phyloP scores from a whole-genome alignment of 2,113 vertebrate species.

The Pipa parva region DNA sequence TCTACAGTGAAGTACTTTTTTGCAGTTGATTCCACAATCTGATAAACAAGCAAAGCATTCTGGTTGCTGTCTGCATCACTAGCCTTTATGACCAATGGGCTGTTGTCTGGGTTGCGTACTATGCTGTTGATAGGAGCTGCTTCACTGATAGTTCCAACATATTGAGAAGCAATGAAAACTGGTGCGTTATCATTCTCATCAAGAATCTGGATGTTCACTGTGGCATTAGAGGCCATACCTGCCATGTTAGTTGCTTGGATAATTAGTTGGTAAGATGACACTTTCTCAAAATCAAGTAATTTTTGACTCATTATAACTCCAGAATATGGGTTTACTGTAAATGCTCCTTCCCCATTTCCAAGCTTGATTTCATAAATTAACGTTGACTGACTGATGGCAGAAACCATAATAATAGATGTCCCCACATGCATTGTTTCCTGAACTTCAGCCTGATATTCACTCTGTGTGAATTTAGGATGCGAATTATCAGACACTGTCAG shows the following conservation, averaged over 20 bases:
- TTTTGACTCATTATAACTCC: constrained; percentile 85
- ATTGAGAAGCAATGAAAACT: constrained; percentile 81
- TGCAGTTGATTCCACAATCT: constrained; percentile 90
- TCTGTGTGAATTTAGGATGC: constrained; percentile 83
- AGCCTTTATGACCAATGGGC: constrained; percentile 84
- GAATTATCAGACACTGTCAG: constrained; percentile 90
- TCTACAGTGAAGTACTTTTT: constrained; percentile 91
- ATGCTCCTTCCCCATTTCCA: constrained; percentile 73
- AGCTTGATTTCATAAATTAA: constrained; percentile 85
- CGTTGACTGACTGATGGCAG: constrained; percentile 86
- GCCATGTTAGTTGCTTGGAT: constrained; percentile 95
- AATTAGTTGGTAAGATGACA: constrained; percentile 71
- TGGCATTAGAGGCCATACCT: constrained; percentile 85
- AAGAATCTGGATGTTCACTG: constrained; percentile 76
- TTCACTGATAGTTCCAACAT: constrained; percentile 84
- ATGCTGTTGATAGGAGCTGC: constrained; percentile 85
- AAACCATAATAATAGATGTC: constrained; percentile 80
- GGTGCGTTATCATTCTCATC: constrained; percentile 94
- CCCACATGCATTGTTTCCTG: constrained; percentile 82
- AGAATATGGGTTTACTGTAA: constrained; percentile 90
- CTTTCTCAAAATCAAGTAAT: constrained; percentile 77
- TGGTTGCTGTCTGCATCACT: constrained; percentile 87
- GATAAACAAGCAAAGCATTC: constrained; percentile 87
- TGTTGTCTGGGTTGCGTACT: constrained; percentile 71
- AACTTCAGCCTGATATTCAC: constrained; percentile 86